Percentiles rank a stretch among this genome's conserved stretches.
Evolutionary conservation across 2,797 vertebrate genomes (phyloP).

Genomic region (Synanceia verrucosa): DNA sequence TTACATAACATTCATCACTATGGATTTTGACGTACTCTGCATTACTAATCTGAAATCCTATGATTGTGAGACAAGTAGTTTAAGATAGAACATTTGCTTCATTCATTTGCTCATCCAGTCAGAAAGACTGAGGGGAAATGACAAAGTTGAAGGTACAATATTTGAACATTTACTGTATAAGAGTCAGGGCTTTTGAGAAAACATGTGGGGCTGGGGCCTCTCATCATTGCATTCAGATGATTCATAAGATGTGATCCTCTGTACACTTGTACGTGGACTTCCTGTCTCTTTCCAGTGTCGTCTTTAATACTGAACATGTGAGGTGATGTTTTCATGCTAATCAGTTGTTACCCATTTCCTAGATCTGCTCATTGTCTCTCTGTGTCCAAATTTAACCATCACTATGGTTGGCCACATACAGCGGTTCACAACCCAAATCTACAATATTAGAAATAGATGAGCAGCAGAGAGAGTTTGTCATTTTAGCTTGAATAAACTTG

Average conservation of each 20-base stretch:
- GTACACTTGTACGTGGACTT: not conserved
- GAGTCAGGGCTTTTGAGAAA: not conserved
- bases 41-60: not conserved
- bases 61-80: not conserved
- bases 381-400: no score
- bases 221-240: not conserved
- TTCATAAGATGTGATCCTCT: not conserved
- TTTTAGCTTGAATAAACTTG: not conserved
- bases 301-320: conserved; percentile 15
- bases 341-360: not conserved
- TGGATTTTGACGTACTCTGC: no score
- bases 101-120: not conserved
- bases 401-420: not conserved
- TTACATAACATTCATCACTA: no score
- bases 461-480: not conserved
- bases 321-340: conserved; percentile 33
- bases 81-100: not conserved
- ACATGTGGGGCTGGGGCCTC: not conserved
- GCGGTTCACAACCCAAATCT: not conserved
- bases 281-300: not conserved
- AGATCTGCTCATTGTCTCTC: conserved; percentile 10
- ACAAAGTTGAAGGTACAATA: no score
- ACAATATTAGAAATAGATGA: not conserved
- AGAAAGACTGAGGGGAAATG: not conserved
- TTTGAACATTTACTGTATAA: no score